Conservation (phyloP, 2,113 vertebrate genomes). For the Corythornis cristatus region DNA sequence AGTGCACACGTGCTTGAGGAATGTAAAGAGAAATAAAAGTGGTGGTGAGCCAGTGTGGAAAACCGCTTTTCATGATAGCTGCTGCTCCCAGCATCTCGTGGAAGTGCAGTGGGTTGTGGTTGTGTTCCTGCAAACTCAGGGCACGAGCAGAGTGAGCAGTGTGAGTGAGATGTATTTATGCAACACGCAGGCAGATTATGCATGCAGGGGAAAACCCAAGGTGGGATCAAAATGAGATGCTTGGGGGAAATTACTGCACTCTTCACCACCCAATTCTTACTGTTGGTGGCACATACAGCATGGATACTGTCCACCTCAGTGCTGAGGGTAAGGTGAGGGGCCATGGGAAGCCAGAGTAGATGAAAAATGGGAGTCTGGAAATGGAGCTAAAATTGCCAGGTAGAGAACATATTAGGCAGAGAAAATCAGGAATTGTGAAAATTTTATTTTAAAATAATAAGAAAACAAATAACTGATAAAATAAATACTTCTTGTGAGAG, state of each 20-base stretch:
- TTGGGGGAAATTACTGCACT: not conserved
- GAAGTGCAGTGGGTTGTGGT: rapidly evolving
- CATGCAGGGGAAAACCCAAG: rapidly evolving
- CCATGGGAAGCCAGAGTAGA: not conserved
- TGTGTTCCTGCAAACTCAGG: not conserved
- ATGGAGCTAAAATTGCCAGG: not conserved
- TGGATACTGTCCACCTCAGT: not conserved
- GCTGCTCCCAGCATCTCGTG: not conserved
- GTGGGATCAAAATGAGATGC: not conserved
- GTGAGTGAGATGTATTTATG: not conserved
- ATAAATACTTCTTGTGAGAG: not conserved
- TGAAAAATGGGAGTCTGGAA: not conserved
- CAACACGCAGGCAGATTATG: not conserved
- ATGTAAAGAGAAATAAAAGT: not conserved
- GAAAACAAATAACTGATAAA: constrained; percentile 3
- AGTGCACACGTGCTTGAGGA: not conserved
- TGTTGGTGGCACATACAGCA: not conserved
- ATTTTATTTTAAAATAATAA: not conserved
- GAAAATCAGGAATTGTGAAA: not conserved
- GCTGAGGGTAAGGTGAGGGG: not conserved
- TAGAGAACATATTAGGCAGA: not conserved
- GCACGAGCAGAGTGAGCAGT: not conserved
- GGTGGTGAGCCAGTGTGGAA: not conserved
- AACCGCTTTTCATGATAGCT: not conserved
- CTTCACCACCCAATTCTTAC: not conserved